A percentile compares a stretch with the other conserved stretches of the same genome.
Evolutionary conservation across 2,113 vertebrate species (phyloP).

Genomic region (Thalassarche chlororhynchos): DNA sequence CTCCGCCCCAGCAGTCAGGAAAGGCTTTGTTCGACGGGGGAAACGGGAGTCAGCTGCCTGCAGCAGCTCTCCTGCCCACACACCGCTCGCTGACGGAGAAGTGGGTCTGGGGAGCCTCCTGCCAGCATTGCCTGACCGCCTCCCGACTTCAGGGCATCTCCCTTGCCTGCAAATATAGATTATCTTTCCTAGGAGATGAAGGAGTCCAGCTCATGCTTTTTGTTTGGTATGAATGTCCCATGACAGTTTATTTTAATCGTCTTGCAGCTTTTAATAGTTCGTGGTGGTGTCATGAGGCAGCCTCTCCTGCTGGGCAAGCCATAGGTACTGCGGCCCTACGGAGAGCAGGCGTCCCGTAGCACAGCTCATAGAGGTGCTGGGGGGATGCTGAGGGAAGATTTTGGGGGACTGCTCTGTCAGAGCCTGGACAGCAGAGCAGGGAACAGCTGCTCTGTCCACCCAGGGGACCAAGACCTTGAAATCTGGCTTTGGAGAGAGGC

Average conservation of each 20-base stretch:
- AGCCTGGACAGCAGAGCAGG: background rate
- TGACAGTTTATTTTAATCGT: conserved; percentile 21
- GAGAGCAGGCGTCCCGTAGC: background rate
- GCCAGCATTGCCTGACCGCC: background rate
- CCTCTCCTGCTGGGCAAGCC: background rate
- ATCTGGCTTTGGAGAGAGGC: background rate
- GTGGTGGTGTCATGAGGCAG: background rate
- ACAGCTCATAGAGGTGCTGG: background rate
- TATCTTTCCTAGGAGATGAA: background rate
- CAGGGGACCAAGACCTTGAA: background rate
- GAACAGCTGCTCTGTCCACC: background rate
- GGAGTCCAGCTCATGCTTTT: background rate
- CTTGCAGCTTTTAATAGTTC: conserved; percentile 6
- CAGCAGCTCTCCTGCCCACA: background rate
- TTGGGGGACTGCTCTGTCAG: background rate
- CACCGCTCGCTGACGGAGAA: background rate
- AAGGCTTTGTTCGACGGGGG: background rate
- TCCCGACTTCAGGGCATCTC: background rate
- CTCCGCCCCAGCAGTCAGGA: background rate
- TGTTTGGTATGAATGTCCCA: background rate
- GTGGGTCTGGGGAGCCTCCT: background rate
- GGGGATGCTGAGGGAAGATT: background rate
- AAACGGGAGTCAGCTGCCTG: background rate
- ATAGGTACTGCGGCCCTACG: accelerated
- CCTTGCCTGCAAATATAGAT: background rate